These are phyloP conservation scores for Silvanus unidentatus DNA, from an alignment of 2,888 invertebrate genomes.

Conservation along the genomic window DNA sequence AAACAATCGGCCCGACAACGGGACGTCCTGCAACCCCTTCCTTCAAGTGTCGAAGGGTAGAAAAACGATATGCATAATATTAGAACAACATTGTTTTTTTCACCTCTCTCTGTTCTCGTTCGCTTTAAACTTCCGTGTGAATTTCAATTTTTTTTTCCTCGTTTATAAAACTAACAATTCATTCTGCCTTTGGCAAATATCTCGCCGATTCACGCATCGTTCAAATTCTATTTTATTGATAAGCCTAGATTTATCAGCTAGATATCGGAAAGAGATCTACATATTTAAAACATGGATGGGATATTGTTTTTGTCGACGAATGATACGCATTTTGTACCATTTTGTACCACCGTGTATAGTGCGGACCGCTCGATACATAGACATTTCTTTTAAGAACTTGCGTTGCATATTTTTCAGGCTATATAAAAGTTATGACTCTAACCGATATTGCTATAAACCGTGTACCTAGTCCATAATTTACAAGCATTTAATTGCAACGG, in stretches of 20 bases:
- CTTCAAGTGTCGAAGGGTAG: constrained; percentile 15
- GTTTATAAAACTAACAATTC: no score
- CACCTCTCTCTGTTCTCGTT: no score
- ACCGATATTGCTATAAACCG: no score
- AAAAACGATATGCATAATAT: constrained; percentile 37
- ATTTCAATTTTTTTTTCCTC: constrained; percentile 20
- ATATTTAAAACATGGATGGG: constrained; percentile 20
- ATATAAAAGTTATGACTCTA: no score
- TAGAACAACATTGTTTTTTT: constrained; percentile 9
- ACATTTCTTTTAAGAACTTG: constrained; percentile 4
- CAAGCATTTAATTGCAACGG: no score
- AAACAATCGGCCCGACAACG: constrained; percentile 33
- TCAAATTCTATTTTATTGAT: no score
- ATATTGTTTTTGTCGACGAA: constrained; percentile 12
- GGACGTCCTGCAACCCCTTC: not conserved
- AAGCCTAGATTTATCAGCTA: not conserved
- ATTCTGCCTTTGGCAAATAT: no score
- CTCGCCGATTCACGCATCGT: no score
- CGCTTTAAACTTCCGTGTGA: constrained; percentile 27
- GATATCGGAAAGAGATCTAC: constrained; percentile 21
- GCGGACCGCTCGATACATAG: constrained; percentile 28
- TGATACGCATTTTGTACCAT: constrained; percentile 37
- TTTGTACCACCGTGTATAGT: constrained; percentile 32
- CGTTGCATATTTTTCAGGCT: no score
- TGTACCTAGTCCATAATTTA: no score